Evolutionary conservation across 2,888 invertebrate species (phyloP).

Genomic region (Pecten maximus): DNA sequence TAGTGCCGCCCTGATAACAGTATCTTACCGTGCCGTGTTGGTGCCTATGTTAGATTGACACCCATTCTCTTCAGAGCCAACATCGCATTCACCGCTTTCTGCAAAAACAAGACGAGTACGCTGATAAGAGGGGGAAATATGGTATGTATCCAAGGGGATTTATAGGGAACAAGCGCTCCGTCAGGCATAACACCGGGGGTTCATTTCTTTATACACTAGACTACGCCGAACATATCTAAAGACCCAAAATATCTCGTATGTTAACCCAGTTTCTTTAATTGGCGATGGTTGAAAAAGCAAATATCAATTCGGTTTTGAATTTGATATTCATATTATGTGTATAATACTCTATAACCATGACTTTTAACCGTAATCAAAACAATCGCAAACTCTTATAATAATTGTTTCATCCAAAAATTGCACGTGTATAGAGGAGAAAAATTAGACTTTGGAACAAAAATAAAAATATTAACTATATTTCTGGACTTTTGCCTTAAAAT

Average conservation of each 20-base stretch:
- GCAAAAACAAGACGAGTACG: conserved; percentile 73
- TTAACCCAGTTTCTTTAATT: neutral
- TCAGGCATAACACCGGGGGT: neutral
- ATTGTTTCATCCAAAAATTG: too few relatives aligned
- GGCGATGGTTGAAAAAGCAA: too few relatives aligned
- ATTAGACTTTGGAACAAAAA: too few relatives aligned
- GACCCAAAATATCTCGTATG: too few relatives aligned
- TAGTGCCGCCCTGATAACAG: neutral
- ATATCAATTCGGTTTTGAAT: too few relatives aligned
- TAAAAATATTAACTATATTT: too few relatives aligned
- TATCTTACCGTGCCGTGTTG: neutral
- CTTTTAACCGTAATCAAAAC: too few relatives aligned
- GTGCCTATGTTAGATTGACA: conserved; percentile 66
- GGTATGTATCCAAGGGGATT: neutral
- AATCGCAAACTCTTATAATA: too few relatives aligned
- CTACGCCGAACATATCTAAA: neutral
- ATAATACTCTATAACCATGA: too few relatives aligned
- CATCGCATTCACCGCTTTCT: conserved; percentile 94
- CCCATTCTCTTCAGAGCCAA: conserved; percentile 94
- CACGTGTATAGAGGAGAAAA: too few relatives aligned
- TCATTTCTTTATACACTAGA: neutral
- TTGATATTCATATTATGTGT: too few relatives aligned
- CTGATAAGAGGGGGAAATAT: neutral
- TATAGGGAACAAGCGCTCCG: neutral
- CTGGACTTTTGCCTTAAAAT: too few relatives aligned